Base-by-base conservation (phyloP, 1,140 invertebrate species). In the Orius insidiosus region DNA sequence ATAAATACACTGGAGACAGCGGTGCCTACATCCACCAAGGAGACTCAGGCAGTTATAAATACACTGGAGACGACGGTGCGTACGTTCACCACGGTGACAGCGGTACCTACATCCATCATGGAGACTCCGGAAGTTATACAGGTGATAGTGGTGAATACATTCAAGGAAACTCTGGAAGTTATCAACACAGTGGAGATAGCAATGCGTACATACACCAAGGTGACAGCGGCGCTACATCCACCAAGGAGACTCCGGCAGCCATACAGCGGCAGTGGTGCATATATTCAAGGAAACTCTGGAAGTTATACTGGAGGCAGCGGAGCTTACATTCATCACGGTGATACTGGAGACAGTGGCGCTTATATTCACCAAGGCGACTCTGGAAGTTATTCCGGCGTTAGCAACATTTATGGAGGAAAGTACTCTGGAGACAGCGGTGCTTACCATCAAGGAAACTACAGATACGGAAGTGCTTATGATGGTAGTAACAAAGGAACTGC, bases 401-500 rank as follows among this genome's bases (percentile, higher is more conserved):
- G 10, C 36, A 48, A 19, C 37, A 38, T 40, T 13, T 34, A 40
- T 31, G 11, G 36, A 15, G 46, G 7, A 7, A 37, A 14, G 24
- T 15, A 50, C 15, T 18, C 48, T 37, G 49, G 19, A 44, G 45
- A 44, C 19, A 44, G 37, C 24, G 45, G 45, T 13, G 30, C 15
- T 2, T 41, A 47, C 18, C 3, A 5, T 33, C n/a, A 13, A 11
- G 41, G 14, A 13, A 24, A 24, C 11, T 24, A 13, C 30, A 18
- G 33, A 40, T 40, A 33, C 9, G 37, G 45, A 32, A 34, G 37
- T 36, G 19, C 5, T 18, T 13, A 9, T 39, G 13, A 9, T 49
- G 52, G 45, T 57, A 58, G 32, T 9, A n/a, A 14, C 6, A 8
- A 13, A 13, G 35, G 35, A 3, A 36, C n/a, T 36, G 14, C n/a